A percentile compares a stretch with the other conserved stretches of the same genome.
These are phyloP conservation scores for Amphipoea oculea DNA, from an alignment of 2,888 invertebrate genomes.

Conservation along the genomic window DNA sequence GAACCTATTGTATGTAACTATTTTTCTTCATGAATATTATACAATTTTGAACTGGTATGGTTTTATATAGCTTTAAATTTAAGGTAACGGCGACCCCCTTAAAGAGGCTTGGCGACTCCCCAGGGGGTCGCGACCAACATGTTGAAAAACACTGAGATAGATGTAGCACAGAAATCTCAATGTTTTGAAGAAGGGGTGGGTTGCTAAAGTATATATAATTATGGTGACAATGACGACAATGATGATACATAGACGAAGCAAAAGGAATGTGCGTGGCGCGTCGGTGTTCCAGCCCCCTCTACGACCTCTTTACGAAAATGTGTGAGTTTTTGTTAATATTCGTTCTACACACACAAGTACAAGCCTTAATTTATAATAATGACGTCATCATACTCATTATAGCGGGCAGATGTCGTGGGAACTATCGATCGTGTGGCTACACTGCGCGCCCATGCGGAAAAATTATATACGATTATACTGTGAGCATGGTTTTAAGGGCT, in stretches of 20 bases:
- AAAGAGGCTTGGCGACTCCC: no score
- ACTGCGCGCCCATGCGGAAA: conserved; percentile 75
- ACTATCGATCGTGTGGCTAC: conserved; percentile 76
- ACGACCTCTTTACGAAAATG: conserved; percentile 16
- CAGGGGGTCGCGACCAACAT: no score
- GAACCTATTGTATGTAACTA: no score
- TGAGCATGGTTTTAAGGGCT: conserved; percentile 43
- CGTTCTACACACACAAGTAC: conserved; percentile 29
- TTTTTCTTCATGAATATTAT: no score
- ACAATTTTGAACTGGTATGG: no score
- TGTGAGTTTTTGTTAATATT: conserved; percentile 16
- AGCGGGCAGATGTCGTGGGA: conserved; percentile 72
- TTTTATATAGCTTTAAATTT: no score
- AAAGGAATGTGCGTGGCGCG: background rate
- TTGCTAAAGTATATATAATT: no score
- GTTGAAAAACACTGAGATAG: no score
- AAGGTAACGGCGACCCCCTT: no score
- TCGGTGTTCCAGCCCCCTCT: background rate
- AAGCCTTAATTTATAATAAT: conserved; percentile 69
- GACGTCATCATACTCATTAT: conserved; percentile 71
- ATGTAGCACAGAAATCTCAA: no score
- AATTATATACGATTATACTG: conserved; percentile 66
- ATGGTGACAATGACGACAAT: no score
- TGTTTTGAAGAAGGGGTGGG: no score
- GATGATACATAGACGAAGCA: background rate